Evolutionary conservation across 2,888 invertebrate genomes (phyloP), one percentile per base, ranked within the genome.

Genomic region (Fabriciana adippe): DNA sequence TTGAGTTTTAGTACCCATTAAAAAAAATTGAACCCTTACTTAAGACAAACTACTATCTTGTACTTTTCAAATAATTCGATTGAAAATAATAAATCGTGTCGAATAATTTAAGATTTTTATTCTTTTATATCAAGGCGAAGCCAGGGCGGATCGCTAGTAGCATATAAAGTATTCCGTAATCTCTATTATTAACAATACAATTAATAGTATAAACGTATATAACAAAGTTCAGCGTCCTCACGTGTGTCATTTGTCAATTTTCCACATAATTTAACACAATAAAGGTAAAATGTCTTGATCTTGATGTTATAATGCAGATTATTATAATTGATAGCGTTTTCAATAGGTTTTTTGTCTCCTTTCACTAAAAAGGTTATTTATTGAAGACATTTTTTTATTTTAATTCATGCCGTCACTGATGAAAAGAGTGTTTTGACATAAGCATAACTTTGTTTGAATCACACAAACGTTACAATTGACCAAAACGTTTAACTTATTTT

Each of bases 231-330:
- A 26, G 26, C 4, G 26, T 26, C 26, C 6, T 3, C 15, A 26
- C n/a, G 26, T 54, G 13, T 57, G 26, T 45, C 16, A 45, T 53
- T 47, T n/a, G 45, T 65, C 45, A 65, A 57, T 45, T 51, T 65
- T 65, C 59, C 59, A 65, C 53, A 31, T 47, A 59, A 65, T 65
- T 65, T 35, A 65, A 59, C 53, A 45, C 59, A 26, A n/a, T 26
- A 47, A 57, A 48, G 47, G 47, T 26, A 59, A 48, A 59, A 16
- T 31, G 59, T 59, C 31, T 59, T 11, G 59, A 59, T 59, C 48
- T 48, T 59, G 59, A 59, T 59, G 47, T 48, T 48, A 48, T 59
- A 26, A 15, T 26, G 48, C 48, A 48, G 26, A 59, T 59, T 48
- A 6, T 48, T n/a, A 59, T 59, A 59, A 59, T 59, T 8, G 5